A percentile compares a stretch with the other conserved stretches of the same genome.
Evolutionary conservation across 2,888 invertebrate species (phyloP).

Genomic region (Luperina testacea): DNA sequence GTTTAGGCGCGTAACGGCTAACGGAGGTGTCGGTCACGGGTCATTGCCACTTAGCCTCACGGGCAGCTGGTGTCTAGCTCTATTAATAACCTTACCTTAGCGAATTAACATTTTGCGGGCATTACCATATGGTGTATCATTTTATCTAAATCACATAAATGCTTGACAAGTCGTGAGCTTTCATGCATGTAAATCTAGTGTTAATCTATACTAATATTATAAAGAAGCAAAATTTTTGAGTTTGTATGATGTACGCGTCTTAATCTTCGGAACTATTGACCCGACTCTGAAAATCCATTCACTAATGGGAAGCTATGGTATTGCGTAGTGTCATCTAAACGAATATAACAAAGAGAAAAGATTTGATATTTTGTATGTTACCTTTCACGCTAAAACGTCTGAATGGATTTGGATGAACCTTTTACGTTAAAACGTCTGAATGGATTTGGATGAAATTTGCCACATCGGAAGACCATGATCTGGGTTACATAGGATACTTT

Average conservation of each 20-base stretch:
- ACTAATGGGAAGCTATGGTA: not conserved
- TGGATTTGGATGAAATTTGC: no score
- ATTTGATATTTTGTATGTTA: no score
- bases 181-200: not conserved
- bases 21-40: slow-evolving; percentile 45
- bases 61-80: slow-evolving; percentile 52
- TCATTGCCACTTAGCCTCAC: slow-evolving; percentile 56
- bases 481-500: no score
- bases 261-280: not conserved
- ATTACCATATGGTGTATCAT: slow-evolving; percentile 27
- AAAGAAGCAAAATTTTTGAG: not conserved
- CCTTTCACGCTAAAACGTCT: no score
- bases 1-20: slow-evolving; percentile 6
- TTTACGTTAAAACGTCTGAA: no score
- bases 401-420: no score
- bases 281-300: not conserved
- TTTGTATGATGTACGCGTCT: not conserved
- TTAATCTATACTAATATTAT: not conserved
- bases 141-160: slow-evolving; percentile 36
- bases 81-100: slow-evolving; percentile 54
- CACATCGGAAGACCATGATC: no score
- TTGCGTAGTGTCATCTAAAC: not conserved
- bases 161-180: slow-evolving; percentile 7
- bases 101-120: slow-evolving; percentile 54
- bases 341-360: no score